Conservation (phyloP, 2,888 invertebrate genomes). For the Acanthosepion lycidas region DNA sequence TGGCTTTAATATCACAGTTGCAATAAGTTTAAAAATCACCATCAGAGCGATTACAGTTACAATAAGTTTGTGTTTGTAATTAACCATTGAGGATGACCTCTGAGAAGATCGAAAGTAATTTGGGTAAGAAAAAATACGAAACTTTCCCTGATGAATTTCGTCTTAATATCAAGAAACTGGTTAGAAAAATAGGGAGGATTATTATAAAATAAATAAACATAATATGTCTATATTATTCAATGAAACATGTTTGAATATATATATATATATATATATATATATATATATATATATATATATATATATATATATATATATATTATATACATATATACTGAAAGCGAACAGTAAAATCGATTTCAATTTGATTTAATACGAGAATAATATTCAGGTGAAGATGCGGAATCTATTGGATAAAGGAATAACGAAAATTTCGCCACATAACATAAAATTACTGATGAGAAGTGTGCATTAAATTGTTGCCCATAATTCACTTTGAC, state of each 20-base stretch:
- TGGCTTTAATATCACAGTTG: no score
- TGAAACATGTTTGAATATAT: not conserved
- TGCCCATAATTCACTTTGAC: not conserved
- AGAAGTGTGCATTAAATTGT: not conserved
- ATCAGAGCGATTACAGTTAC: no score
- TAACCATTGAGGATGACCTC: no score
- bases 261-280: constrained; percentile 33
- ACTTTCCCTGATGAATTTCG: no score
- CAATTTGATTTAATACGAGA: not conserved
- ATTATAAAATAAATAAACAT: no score
- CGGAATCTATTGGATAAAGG: not conserved
- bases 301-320: not conserved
- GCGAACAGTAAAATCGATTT: not conserved
- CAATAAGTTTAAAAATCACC: no score
- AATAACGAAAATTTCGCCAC: not conserved
- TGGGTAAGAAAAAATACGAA: no score
- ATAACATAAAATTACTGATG: not conserved
- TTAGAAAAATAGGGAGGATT: no score
- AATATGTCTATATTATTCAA: no score
- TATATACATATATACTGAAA: not conserved
- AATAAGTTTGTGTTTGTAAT: no score
- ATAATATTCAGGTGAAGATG: not conserved
- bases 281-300: not conserved
- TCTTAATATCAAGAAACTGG: no score
- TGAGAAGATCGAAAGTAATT: no score